phyloP scores from a whole-genome alignment of 2,113 vertebrate genomes.

The Manacus vitellinus region DNA sequence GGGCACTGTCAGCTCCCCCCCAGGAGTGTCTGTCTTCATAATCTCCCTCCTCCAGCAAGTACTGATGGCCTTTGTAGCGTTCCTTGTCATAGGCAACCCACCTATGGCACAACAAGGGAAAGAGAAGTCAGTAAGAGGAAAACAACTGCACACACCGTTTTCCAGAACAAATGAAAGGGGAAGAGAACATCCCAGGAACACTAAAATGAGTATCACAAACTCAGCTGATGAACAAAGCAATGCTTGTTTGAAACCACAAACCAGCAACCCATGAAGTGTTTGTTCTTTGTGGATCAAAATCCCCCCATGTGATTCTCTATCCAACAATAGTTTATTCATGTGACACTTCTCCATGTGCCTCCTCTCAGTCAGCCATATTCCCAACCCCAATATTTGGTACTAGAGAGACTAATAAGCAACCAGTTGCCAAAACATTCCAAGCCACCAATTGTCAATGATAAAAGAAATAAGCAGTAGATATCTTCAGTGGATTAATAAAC shows the following conservation, averaged over 20 bases:
- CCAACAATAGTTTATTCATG: background rate
- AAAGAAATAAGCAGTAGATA: background rate
- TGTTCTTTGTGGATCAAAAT: background rate
- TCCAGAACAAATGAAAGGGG: background rate
- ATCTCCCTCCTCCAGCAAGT: conserved; percentile 85
- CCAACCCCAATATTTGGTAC: background rate
- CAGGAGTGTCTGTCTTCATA: conserved; percentile 74
- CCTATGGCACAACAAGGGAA: conserved; percentile 61
- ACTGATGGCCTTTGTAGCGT: conserved; percentile 82
- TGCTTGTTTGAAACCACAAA: background rate
- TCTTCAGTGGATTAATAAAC: background rate
- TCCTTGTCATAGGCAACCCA: conserved; percentile 87
- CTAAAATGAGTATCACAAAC: background rate
- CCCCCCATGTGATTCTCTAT: background rate
- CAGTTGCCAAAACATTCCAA: background rate
- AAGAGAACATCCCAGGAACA: background rate
- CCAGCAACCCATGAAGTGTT: background rate
- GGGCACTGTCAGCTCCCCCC: conserved; percentile 48
- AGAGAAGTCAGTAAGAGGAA: background rate
- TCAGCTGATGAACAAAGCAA: background rate
- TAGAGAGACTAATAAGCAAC: background rate
- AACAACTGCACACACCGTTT: background rate
- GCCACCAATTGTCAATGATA: background rate
- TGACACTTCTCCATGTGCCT: background rate
- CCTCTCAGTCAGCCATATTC: background rate